Conservation (phyloP, 2,113 vertebrate genomes). For the Hydrolagus affinis region DNA sequence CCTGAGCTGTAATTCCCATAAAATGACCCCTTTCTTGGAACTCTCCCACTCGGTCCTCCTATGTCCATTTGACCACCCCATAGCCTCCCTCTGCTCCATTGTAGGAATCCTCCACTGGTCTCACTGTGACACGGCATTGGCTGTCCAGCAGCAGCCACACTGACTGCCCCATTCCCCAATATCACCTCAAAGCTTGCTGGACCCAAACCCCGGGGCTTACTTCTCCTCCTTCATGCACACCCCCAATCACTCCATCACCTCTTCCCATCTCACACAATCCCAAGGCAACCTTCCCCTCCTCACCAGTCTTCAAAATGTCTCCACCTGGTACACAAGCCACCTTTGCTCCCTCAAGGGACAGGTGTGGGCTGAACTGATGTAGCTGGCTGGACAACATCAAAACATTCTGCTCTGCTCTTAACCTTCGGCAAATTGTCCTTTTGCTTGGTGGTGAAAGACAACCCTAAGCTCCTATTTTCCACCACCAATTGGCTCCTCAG, state of each 20-base stretch:
- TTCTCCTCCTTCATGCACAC: background rate
- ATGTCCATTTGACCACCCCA: background rate
- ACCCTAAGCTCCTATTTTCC: too few species aligned
- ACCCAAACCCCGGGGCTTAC: background rate
- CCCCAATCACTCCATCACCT: background rate
- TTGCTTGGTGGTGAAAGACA: too few species aligned
- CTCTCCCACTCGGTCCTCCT: too few species aligned
- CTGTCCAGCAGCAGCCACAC: too few species aligned
- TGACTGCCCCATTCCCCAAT: too few species aligned
- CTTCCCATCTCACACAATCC: background rate
- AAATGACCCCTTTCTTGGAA: too few species aligned
- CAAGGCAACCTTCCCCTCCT: background rate
- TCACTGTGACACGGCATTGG: background rate
- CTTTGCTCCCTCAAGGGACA: conserved; percentile 27
- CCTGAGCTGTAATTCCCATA: too few species aligned
- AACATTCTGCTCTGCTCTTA: too few species aligned
- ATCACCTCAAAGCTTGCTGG: too few species aligned
- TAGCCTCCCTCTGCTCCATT: background rate
- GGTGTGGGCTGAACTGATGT: conserved; percentile 2
- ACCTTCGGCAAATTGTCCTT: too few species aligned
- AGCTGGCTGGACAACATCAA: too few species aligned
- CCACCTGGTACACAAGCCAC: conserved; percentile 11
- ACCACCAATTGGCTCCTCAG: too few species aligned
- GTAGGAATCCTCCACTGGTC: background rate
- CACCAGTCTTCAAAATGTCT: background rate